Evolutionary conservation across 2,888 invertebrate genomes (phyloP).

Genomic region (Ypsolopha scabrella): DNA sequence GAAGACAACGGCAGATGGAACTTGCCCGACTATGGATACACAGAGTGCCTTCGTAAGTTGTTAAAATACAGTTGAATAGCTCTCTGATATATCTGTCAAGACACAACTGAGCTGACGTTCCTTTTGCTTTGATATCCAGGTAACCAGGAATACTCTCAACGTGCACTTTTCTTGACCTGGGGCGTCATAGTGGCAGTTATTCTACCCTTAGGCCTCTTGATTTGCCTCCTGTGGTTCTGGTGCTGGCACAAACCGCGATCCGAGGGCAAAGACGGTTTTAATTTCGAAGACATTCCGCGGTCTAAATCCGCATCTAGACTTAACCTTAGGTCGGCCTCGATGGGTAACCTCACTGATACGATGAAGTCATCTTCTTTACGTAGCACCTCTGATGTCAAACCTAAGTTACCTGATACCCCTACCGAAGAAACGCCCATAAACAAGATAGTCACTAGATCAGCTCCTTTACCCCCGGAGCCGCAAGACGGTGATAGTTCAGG

Average conservation of each 20-base stretch:
- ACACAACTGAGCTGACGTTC: not conserved
- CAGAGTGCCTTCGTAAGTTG: constrained; percentile 91
- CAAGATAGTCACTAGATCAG: constrained; percentile 30
- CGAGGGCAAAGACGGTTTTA: constrained; percentile 70
- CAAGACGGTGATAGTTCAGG: constrained; percentile 62
- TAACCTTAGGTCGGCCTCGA: constrained; percentile 64
- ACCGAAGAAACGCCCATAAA: constrained; percentile 43
- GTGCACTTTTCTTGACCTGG: constrained; percentile 79
- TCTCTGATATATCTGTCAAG: not conserved
- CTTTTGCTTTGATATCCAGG: constrained; percentile 49
- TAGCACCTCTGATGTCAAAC: constrained; percentile 44
- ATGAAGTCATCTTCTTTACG: constrained; percentile 53
- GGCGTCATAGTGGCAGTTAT: constrained; percentile 80
- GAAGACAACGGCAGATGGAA: constrained; percentile 86
- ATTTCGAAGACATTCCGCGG: constrained; percentile 65
- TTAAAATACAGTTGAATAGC: constrained; percentile 10
- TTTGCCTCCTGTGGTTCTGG: constrained; percentile 74
- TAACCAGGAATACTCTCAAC: constrained; percentile 77
- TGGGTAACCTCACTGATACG: constrained; percentile 65
- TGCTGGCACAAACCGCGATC: constrained; percentile 70
- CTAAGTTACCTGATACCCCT: constrained; percentile 43
- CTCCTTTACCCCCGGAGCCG: constrained; percentile 35
- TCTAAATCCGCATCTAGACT: constrained; percentile 72
- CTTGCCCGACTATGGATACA: constrained; percentile 85
- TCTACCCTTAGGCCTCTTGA: constrained; percentile 74